Percentiles rank a stretch among this genome's conserved stretches.
Evolutionary conservation across 2,888 invertebrate species (phyloP).

Genomic region (Rambutsinella grinnellia): DNA sequence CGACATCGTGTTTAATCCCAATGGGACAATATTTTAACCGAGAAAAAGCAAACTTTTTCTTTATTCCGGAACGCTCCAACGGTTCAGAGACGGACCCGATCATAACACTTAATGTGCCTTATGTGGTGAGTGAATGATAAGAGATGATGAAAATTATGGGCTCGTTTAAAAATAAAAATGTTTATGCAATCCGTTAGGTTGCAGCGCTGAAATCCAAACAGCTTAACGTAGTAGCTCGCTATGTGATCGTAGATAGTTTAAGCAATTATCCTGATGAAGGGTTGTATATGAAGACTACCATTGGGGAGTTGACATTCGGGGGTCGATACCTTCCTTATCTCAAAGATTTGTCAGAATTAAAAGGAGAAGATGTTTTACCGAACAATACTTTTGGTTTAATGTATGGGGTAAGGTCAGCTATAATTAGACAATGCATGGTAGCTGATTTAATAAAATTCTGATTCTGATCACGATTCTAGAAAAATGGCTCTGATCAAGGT

Average conservation of each 20-base stretch:
- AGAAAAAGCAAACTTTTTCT: constrained; percentile 78
- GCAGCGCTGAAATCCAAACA: no score
- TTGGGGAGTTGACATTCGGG: constrained; percentile 80
- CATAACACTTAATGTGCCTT: constrained; percentile 78
- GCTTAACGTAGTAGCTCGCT: no score
- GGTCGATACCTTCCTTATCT: constrained; percentile 70
- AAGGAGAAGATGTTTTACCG: constrained; percentile 53
- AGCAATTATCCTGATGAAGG: constrained; percentile 31
- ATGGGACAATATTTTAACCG: constrained; percentile 82
- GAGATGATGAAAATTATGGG: constrained; percentile 50
- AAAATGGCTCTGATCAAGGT: constrained; percentile 79
- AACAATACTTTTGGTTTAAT: constrained; percentile 62
- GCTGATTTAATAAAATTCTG: constrained; percentile 2
- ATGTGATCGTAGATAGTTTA: constrained; percentile 19
- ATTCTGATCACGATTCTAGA: constrained; percentile 74
- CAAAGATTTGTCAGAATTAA: constrained; percentile 45
- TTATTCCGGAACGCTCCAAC: constrained; percentile 76
- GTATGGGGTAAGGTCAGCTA: constrained; percentile 51
- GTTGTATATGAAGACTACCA: constrained; percentile 76
- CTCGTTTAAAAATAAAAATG: no score
- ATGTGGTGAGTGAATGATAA: no score
- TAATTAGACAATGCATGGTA: background rate
- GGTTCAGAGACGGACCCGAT: constrained; percentile 80
- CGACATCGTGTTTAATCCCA: constrained; percentile 79
- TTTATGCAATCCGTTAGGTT: no score